These are phyloP conservation scores for Steatornis caripensis DNA, from an alignment of 2,113 vertebrate genomes.

Conservation along the genomic window DNA sequence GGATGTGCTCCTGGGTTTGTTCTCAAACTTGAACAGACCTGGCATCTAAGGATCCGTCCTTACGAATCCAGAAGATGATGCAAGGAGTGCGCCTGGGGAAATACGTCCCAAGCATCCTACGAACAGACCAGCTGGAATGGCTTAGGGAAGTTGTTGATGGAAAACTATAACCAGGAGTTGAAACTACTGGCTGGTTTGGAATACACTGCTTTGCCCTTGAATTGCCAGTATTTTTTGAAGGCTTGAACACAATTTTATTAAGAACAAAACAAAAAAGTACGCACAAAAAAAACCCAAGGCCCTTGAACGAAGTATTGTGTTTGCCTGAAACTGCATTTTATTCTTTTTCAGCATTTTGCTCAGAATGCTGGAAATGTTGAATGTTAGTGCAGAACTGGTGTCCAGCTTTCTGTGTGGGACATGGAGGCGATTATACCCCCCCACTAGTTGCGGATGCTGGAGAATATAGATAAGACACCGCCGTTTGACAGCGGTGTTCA, in stretches of 20 bases:
- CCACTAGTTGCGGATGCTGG: not conserved
- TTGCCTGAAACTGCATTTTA: not conserved
- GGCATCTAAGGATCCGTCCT: not conserved
- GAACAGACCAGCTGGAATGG: not conserved
- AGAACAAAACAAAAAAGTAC: not conserved
- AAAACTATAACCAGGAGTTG: not conserved
- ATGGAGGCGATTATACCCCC: accelerated
- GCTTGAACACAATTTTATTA: not conserved
- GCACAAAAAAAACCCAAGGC: not conserved
- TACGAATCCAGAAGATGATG: not conserved
- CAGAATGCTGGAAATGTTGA: not conserved
- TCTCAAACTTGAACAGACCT: not conserved
- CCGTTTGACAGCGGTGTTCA: not conserved
- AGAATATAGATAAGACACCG: not conserved
- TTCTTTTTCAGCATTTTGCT: not conserved
- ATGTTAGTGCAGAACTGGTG: accelerated
- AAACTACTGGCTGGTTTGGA: not conserved
- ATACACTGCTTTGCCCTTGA: not conserved
- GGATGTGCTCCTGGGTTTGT: not conserved
- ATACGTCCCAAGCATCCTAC: accelerated
- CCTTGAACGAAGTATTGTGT: not conserved
- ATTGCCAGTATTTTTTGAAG: not conserved
- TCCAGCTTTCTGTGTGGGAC: not conserved
- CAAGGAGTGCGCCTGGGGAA: not conserved
- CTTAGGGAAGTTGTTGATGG: not conserved